Conservation (phyloP, 2,113 vertebrate species). For the Apaloderma vittatum region DNA sequence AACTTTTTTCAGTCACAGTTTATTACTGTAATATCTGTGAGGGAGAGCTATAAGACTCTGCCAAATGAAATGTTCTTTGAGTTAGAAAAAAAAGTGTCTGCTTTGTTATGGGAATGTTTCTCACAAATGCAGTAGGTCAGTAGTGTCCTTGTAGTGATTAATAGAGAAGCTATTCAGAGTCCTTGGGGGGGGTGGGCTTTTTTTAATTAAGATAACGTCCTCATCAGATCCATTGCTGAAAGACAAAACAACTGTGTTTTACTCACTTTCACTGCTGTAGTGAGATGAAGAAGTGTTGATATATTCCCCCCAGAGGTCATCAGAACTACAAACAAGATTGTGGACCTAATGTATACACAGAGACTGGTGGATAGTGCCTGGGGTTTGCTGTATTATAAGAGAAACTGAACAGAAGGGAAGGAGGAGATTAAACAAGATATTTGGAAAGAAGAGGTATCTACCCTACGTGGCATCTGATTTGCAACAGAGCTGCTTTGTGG, state of each 20-base stretch:
- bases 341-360: not conserved
- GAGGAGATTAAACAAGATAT: constrained; percentile 18
- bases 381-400: not conserved
- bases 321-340: not conserved
- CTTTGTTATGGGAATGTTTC: not conserved
- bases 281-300: constrained; percentile 55
- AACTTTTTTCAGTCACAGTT: not conserved
- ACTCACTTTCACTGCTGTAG: not conserved
- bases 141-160: not conserved
- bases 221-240: not conserved
- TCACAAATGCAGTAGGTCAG: not conserved
- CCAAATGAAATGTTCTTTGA: not conserved
- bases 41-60: not conserved
- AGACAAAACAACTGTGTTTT: constrained; percentile 9
- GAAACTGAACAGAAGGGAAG: constrained; percentile 35
- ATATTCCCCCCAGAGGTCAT: constrained; percentile 7
- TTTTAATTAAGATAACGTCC: constrained; percentile 37
- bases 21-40: not conserved
- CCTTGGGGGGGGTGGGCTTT: not conserved
- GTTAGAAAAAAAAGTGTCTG: not conserved
- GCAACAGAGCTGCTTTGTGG: constrained; percentile 9
- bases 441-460: not conserved
- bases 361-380: not conserved
- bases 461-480: not conserved
- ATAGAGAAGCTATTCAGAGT: constrained; percentile 17